A percentile compares a stretch with the other conserved stretches of the same genome.
These are phyloP conservation scores for Ancistrus triradiatus DNA, from an alignment of 2,113 vertebrate species.

Conservation along the genomic window DNA sequence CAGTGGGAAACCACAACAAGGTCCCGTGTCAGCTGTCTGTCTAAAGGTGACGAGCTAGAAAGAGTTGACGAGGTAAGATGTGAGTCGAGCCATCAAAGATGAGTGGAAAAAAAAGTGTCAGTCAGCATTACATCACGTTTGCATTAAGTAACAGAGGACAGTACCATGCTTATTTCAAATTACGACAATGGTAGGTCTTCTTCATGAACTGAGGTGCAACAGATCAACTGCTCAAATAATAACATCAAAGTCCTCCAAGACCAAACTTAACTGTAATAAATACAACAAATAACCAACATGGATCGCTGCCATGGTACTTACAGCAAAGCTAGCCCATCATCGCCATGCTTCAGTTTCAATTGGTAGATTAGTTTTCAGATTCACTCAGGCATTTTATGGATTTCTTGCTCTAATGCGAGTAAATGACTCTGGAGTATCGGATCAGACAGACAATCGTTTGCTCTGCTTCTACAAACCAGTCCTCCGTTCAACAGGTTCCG, in stretches of 20 bases:
- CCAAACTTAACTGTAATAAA: slow-evolving; percentile 22
- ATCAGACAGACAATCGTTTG: slow-evolving; percentile 3
- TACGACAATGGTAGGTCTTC: too few species aligned
- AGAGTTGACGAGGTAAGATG: slow-evolving; percentile 18
- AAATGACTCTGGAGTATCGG: slow-evolving; percentile 16
- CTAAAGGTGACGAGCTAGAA: slow-evolving; percentile 67
- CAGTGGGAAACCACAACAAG: slow-evolving; percentile 72
- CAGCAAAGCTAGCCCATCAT: slow-evolving; percentile 48
- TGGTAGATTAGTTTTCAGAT: slow-evolving; percentile 45
- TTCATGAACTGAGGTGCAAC: too few species aligned
- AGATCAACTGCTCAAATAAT: too few species aligned
- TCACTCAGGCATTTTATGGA: slow-evolving; percentile 35
- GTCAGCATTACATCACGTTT: too few species aligned
- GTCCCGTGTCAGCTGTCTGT: slow-evolving; percentile 60
- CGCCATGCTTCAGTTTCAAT: slow-evolving; percentile 48
- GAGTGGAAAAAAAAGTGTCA: too few species aligned
- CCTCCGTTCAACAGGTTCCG: not conserved
- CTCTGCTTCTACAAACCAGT: slow-evolving; percentile 14
- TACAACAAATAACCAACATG: slow-evolving; percentile 36
- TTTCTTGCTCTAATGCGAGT: slow-evolving; percentile 41
- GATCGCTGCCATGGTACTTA: slow-evolving; percentile 49
- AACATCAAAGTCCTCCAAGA: too few species aligned
- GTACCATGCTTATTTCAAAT: too few species aligned
- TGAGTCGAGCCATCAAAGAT: not conserved
- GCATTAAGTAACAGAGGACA: too few species aligned